These are phyloP conservation scores for Acanthis flammea DNA, from an alignment of 2,797 vertebrate genomes.

Conservation along the genomic window DNA sequence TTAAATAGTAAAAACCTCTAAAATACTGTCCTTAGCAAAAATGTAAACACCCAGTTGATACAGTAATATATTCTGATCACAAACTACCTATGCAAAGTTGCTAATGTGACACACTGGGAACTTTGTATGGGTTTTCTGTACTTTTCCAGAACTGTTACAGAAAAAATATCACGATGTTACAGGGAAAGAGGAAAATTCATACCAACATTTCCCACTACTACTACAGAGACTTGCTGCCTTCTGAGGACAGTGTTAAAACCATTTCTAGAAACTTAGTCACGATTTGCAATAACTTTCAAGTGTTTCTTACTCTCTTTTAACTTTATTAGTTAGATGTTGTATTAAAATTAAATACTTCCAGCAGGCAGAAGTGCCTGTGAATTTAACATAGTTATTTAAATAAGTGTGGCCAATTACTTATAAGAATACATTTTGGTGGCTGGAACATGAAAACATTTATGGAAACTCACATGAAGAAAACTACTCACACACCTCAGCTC, in stretches of 20 bases:
- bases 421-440: slow-evolving; percentile 49
- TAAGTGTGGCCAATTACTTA: slow-evolving; percentile 34
- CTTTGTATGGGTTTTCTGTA: slow-evolving; percentile 55
- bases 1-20: background rate
- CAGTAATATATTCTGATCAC: slow-evolving; percentile 66
- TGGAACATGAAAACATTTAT: background rate
- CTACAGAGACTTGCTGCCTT: background rate
- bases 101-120: slow-evolving; percentile 59
- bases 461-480: background rate
- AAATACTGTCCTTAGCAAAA: slow-evolving; percentile 45
- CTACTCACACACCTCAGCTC: background rate
- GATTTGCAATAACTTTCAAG: slow-evolving; percentile 53
- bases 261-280: slow-evolving; percentile 51
- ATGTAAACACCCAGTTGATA: slow-evolving; percentile 50
- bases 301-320: slow-evolving; percentile 53
- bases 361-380: slow-evolving; percentile 58
- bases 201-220: background rate
- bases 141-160: slow-evolving; percentile 66
- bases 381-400: slow-evolving; percentile 56
- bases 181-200: slow-evolving; percentile 26
- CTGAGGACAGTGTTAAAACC: background rate
- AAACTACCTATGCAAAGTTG: slow-evolving; percentile 56
- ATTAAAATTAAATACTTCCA: slow-evolving; percentile 56
- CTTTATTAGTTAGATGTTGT: slow-evolving; percentile 43
- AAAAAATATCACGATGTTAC: slow-evolving; percentile 20